These are phyloP conservation scores for Centropus unirufus DNA, from an alignment of 2,113 vertebrate genomes.

Conservation along the genomic window DNA sequence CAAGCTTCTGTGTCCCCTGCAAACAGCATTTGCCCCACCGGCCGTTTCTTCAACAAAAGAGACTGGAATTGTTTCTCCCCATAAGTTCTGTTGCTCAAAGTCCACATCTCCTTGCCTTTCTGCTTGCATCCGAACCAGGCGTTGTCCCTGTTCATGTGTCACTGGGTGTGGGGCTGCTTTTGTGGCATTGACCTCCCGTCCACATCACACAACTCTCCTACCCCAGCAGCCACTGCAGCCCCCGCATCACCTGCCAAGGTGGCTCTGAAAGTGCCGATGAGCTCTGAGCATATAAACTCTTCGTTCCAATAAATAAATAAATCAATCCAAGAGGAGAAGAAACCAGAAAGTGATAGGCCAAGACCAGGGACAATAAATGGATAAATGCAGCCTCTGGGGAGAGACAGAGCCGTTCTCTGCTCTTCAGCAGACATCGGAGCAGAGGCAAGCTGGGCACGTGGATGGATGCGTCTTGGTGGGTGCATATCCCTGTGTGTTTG, in stretches of 20 bases:
- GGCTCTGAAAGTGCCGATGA: not conserved
- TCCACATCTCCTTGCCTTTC: not conserved
- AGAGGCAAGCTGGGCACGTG: no score
- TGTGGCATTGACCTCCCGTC: not conserved
- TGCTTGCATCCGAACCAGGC: not conserved
- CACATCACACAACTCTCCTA: not conserved
- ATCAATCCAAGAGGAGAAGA: not conserved
- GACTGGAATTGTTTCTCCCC: not conserved
- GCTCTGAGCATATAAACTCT: not conserved
- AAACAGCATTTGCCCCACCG: no score
- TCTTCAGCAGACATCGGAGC: not conserved
- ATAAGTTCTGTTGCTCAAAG: not conserved
- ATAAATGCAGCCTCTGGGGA: not conserved
- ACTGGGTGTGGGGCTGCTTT: not conserved
- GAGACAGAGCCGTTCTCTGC: not conserved
- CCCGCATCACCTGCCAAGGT: not conserved
- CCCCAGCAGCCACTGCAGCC: not conserved
- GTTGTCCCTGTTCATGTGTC: fast-evolving
- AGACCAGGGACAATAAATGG: not conserved
- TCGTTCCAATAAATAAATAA: not conserved
- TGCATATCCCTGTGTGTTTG: no score
- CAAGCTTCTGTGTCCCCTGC: not conserved
- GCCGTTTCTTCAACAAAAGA: not conserved
- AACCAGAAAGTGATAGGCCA: not conserved
- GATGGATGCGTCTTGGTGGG: no score